Evolutionary conservation across 2,113 vertebrate species (phyloP), one percentile per base, ranked within the genome.

Genomic region (Protomyctophum bolini): DNA sequence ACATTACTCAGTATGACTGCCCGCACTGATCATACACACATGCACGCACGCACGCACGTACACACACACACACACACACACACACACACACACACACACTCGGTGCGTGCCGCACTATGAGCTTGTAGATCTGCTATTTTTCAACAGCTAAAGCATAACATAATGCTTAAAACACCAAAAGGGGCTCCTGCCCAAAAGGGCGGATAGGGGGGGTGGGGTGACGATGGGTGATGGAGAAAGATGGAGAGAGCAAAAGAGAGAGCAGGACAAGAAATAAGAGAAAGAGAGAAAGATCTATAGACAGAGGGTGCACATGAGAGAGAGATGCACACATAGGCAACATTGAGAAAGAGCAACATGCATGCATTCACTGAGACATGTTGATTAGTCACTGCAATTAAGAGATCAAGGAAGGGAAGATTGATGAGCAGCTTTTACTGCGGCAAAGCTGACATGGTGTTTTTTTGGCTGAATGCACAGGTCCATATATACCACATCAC

Each of bases 361-460:
- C 46, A 29, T 21, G 50, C 8, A 29, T 46, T 51, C 11, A 65
- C 10, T 8, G 12, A 66, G 15, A 66, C 1, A 41, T 66, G 2
- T 61, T 60, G 41, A 49, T 61, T 10, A 33, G 59, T 3, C 33
- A 12, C 63, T 70, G 64, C 65, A 59, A n/a, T n/a, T n/a, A n/a
- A 54, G 6, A 69, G 8, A 21, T 28, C 63, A n/a, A 60, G 50
- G 46, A 64, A 49, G 59, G 10, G 8, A 0, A 14, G 41, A 61
- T 15, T 29, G 15, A 47, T 47, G 45, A n/a, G 7, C 57, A 49
- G 7, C 7, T 61, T 51, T 66, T 52, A 66, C 11, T 1, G 63
- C 45, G 1, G 54, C 28, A 71, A 73, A 67, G 33, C n/a, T 50
- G 59, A 58, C 75, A 76, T 79, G 15, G 83, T 41, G 33, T 41